Base-by-base conservation (phyloP, 2,797 vertebrate genomes). In the Gastrophryne carolinensis region DNA sequence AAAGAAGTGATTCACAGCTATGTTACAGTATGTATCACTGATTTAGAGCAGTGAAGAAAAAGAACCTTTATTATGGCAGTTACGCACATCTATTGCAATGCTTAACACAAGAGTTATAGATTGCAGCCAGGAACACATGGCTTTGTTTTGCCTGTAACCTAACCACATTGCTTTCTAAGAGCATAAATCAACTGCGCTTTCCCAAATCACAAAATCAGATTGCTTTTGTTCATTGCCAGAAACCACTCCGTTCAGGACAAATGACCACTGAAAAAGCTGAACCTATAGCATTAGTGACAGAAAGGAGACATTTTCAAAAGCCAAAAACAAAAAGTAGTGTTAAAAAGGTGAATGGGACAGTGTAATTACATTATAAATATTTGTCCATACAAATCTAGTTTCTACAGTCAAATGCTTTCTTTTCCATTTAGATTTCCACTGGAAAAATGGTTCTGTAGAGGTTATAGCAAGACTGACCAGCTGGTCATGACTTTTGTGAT, bases 321-420 rank as follows among this genome's bases (percentile, higher is more conserved):
- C 63, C 64, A 75, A 75, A 74, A 67, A 60, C 30, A 71, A 35
- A 57, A 63, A 77, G 27, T 49, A 57, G 57, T 37, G 50, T 67
- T 58, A 37, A 77, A 71, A 35, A 77, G 66, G n/a, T n/a, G n/a
- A n/a, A 71, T 71, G 70, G 74, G 67, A 71, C 64, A 71, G 64
- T 57, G 35, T 56, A 63, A 77, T 77, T 71, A 56, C 37, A 49
- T 57, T 64, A 77, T 64, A 71, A 77, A 77, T 65, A 62, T 49
- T 50, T 64, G 66, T 60, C 35, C 58, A 77, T 41, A 63, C 49
- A 71, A 23, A 77, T 64, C 50, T 57, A 24, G 21, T 37, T 71
- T 64, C 50, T 62, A 17, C 12, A 77, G 67, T 60, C 67, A 76
- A 63, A 27, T 15, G 10, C 12, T 69, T 44, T 52, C 73, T 69